Evolutionary conservation across 2,113 vertebrate species (phyloP).

Genomic region (Mobula birostris): DNA sequence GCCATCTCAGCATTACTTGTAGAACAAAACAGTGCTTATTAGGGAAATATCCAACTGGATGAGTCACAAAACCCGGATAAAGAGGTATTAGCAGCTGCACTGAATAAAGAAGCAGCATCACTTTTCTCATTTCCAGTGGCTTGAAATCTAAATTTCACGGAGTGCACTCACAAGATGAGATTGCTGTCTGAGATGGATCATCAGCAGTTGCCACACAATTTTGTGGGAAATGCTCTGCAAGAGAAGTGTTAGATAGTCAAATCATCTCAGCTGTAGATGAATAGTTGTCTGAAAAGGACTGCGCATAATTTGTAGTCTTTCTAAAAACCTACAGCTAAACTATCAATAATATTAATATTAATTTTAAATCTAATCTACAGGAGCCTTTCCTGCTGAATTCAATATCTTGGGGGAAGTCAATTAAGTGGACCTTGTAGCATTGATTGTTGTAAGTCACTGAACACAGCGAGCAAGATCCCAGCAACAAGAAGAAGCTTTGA

Average conservation of each 20-base stretch:
- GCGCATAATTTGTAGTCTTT: neutral
- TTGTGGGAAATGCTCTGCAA: neutral
- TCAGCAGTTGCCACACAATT: no score
- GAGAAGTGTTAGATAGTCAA: neutral
- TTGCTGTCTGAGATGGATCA: no score
- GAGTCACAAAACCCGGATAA: neutral
- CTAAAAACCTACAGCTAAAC: neutral
- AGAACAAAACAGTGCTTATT: neutral
- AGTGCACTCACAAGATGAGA: no score
- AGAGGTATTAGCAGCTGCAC: neutral
- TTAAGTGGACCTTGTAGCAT: neutral
- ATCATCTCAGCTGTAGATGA: neutral
- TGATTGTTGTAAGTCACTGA: neutral
- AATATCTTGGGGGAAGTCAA: neutral
- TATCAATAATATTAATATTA: neutral
- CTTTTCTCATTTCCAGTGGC: no score
- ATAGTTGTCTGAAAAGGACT: neutral
- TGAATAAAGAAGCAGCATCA: neutral
- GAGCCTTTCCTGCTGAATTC: neutral
- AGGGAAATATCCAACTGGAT: neutral
- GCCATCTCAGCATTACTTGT: neutral
- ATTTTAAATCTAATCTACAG: neutral
- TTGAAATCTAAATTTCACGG: no score
- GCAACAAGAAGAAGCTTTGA: neutral
- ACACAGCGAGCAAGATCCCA: neutral